Evolutionary conservation across 2,797 vertebrate genomes (phyloP), one percentile per base, ranked within the genome.

Genomic region (Eulemur mongoz): DNA sequence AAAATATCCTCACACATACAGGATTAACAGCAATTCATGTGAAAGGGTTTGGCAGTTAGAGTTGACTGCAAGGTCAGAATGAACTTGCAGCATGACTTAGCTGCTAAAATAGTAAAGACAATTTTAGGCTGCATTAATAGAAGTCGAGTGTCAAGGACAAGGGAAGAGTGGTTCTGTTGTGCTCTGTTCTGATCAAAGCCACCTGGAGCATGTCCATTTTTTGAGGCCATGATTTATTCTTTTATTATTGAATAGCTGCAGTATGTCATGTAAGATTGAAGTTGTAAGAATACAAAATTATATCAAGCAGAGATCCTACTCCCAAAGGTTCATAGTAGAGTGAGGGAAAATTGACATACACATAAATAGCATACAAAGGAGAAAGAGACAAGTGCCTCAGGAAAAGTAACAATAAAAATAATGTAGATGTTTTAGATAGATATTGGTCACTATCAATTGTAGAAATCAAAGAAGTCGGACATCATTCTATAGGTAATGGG

Each of bases 21-120:
- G 92, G 92, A 97, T 97, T 94, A 95, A 81, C 43, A 94, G 73
- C 48, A 86, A 90, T 45, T 94, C 95, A 76, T 63, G 81, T 92
- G 88, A 97, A 96, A 96, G 70, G 63, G 52, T 93, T 95, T 94
- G 90, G 88, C 90, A 96, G 94, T 86, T 67, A 91, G 87, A 95
- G 92, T 94, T 86, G 92, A 95, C 59, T 86, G 38, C 73, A 97
- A 95, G 79, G 93, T 96, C 93, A 96, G 65, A 82, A 72, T 84
- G 79, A 96, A 96, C 69, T 97, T 92, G 52, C 50, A 95, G 50
- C 79, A 79, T 80, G 88, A 93, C 48, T 97, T 96, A 65, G 48
- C 79, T 83, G 43, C 67, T 84, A 83, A 96, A 95, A 89, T 23
- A 81, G 69, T 72, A 84, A 94, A 84, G 73, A 87, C 5, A 76